Percentiles rank a stretch among this genome's conserved stretches.
Evolutionary conservation across 2,888 invertebrate genomes (phyloP).

Genomic region (Pammene fasciana): DNA sequence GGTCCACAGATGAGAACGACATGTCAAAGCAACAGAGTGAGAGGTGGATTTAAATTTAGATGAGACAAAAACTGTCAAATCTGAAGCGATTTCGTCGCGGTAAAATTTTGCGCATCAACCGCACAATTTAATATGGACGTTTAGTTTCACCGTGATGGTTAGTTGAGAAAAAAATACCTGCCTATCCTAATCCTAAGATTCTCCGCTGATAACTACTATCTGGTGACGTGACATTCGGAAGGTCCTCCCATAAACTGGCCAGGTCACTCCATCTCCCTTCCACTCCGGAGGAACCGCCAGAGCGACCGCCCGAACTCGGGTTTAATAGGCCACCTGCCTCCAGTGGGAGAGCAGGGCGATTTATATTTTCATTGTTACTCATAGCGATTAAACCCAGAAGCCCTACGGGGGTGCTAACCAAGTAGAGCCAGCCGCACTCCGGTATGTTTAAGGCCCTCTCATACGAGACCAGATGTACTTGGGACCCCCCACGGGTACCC

Average conservation of each 20-base stretch:
- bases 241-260: neutral
- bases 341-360: neutral
- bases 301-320: neutral
- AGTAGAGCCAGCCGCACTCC: neutral
- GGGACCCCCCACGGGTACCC: neutral
- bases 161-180: no score
- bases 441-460: neutral
- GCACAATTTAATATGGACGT: no score
- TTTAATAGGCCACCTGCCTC: neutral
- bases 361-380: neutral
- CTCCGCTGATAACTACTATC: neutral
- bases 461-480: neutral
- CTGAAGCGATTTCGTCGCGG: no score
- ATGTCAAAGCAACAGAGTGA: no score
- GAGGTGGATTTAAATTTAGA: no score
- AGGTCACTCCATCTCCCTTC: neutral
- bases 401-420: neutral
- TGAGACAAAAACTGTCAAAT: no score
- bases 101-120: no score
- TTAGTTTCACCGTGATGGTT: no score
- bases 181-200: no score
- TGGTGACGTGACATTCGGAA: neutral
- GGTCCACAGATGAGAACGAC: no score
- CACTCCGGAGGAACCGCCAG: neutral
- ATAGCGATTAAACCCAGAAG: neutral